phyloP scores from a whole-genome alignment of 2,888 invertebrate species.

The Lymantria dispar region DNA sequence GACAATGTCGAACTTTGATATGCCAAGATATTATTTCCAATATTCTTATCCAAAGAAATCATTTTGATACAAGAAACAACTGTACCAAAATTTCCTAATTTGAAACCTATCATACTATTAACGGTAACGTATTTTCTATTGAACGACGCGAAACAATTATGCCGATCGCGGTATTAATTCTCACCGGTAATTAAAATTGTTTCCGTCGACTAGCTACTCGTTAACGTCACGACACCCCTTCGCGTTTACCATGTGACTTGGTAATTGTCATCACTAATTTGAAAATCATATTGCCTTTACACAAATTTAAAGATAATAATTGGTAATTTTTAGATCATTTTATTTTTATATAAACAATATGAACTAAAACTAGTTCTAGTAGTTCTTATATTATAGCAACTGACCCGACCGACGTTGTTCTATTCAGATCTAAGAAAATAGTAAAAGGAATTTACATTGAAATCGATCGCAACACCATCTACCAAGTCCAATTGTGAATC shows the following conservation, averaged over 20 bases:
- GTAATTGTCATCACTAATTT: slow-evolving; percentile 28
- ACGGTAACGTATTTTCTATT: slow-evolving; percentile 9
- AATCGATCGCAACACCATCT: too few relatives aligned
- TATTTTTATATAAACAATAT: too few relatives aligned
- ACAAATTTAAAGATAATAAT: not conserved
- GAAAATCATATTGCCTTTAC: slow-evolving; percentile 18
- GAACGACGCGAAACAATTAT: slow-evolving; percentile 29
- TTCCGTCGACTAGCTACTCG: slow-evolving; percentile 7
- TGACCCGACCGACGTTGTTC: too few relatives aligned
- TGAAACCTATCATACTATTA: not conserved
- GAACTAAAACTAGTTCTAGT: too few relatives aligned
- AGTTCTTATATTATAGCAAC: too few relatives aligned
- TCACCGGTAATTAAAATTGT: slow-evolving; percentile 30
- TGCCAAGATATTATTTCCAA: too few relatives aligned
- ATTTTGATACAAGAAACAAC: not conserved
- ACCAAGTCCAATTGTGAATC: too few relatives aligned
- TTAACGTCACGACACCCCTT: slow-evolving; percentile 18
- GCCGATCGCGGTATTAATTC: slow-evolving; percentile 19
- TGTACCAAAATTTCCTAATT: not conserved
- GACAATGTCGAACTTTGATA: too few relatives aligned
- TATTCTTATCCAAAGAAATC: too few relatives aligned
- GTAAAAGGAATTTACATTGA: too few relatives aligned
- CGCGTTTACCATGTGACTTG: slow-evolving; percentile 18
- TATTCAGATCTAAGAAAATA: too few relatives aligned
- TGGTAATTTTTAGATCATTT: not conserved